Evolutionary conservation across 2,113 vertebrate genomes (phyloP).

Genomic region (Corydoras sp.): DNA sequence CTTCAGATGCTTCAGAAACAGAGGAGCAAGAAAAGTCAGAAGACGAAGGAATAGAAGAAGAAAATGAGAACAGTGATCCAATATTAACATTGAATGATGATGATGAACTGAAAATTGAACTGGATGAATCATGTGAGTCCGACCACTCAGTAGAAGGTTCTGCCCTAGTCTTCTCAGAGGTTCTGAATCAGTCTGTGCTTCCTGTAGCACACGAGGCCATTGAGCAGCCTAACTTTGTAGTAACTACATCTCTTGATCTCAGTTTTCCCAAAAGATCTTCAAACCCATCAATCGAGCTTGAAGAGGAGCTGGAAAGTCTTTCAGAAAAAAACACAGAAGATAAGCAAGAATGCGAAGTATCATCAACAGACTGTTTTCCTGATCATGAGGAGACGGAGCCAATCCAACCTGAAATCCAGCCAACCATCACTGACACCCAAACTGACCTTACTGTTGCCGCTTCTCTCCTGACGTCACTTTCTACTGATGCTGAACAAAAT

Average conservation of each 20-base stretch:
- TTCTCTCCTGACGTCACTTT: constrained; percentile 56
- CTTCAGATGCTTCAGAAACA: constrained; percentile 19
- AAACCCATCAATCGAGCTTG: neutral
- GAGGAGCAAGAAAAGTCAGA: neutral
- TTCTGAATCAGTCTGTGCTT: constrained; percentile 12
- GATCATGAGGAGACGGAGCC: neutral
- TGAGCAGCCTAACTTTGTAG: constrained; percentile 17
- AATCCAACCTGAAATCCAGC: neutral
- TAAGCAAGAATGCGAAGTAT: constrained; percentile 13
- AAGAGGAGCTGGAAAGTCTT: constrained; percentile 8
- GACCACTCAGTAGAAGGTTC: constrained; percentile 1
- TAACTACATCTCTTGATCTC: constrained; percentile 12
- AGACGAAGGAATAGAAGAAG: constrained; percentile 16
- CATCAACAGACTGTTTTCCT: neutral
- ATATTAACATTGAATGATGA: constrained; percentile 12
- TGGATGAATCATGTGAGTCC: neutral
- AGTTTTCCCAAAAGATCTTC: constrained; percentile 11
- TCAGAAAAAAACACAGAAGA: neutral
- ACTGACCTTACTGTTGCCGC: constrained; percentile 56
- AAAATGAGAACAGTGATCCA: neutral
- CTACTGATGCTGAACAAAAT: constrained; percentile 57
- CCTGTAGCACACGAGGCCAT: neutral
- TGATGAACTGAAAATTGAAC: neutral
- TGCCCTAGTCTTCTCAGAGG: neutral
- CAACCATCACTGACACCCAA: constrained; percentile 22